A percentile compares a stretch with the other conserved stretches of the same genome.
Conservation (phyloP, 30 jellyfish, hydroid and myxozoan genomes). For the Nemopilema nomurai region DNA sequence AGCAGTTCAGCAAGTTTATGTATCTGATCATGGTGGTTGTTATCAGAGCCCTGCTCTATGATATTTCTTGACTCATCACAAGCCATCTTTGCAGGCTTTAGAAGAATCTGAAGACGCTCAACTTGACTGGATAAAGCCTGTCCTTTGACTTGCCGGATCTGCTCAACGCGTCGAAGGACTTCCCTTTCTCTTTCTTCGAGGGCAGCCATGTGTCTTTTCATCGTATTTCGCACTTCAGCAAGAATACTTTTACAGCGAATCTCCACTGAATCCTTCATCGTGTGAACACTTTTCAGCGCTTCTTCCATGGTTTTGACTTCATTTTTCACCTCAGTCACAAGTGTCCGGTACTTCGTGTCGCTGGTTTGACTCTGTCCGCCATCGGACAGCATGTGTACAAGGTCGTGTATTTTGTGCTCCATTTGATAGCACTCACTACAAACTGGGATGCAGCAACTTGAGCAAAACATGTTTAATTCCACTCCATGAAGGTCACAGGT, state of each 20-base stretch:
- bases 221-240: slow-evolving; percentile 85
- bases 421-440: slow-evolving; percentile 87
- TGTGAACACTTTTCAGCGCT: slow-evolving; percentile 57
- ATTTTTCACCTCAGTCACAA: slow-evolving; percentile 70
- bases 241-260: slow-evolving; percentile 71
- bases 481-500: slow-evolving; percentile 90
- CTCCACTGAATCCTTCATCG: slow-evolving; percentile 89
- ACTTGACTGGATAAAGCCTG: slow-evolving; percentile 75
- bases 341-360: slow-evolving; percentile 59
- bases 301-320: slow-evolving; percentile 93
- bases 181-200: slow-evolving; percentile 96
- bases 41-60: slow-evolving; percentile 53
- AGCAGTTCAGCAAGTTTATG: slow-evolving; percentile 55
- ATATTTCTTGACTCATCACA: slow-evolving; percentile 78
- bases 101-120: slow-evolving; percentile 69
- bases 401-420: slow-evolving; percentile 85
- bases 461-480: slow-evolving; percentile 72
- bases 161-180: slow-evolving; percentile 85
- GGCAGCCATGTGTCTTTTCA: slow-evolving; percentile 94
- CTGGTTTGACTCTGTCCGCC: slow-evolving; percentile 43
- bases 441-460: slow-evolving; percentile 72
- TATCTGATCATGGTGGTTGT: slow-evolving; percentile 47
- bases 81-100: slow-evolving; percentile 38
- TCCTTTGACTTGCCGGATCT: slow-evolving; percentile 91
- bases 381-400: slow-evolving; percentile 62